Conservation (phyloP, 2,888 invertebrate genomes). For the Xestia xanthographa region DNA sequence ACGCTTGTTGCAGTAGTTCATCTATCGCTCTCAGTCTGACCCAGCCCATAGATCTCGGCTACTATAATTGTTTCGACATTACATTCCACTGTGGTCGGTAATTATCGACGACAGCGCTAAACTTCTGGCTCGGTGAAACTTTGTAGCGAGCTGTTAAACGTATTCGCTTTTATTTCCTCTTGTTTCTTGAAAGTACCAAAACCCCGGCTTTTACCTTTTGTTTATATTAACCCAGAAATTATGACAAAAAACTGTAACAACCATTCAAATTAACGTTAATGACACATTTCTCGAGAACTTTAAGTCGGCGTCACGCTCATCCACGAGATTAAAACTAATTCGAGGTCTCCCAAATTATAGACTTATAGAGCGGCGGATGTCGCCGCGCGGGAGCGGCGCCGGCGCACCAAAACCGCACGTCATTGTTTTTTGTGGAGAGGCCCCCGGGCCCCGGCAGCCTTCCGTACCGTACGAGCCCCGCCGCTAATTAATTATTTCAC, state of each 20-base stretch:
- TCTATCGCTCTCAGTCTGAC: conserved; percentile 43
- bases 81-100: conserved; percentile 78
- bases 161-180: conserved; percentile 71
- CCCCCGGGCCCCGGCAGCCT: conserved; percentile 80
- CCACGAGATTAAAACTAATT: conserved; percentile 89
- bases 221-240: conserved; percentile 74
- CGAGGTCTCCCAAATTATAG: conserved; percentile 90
- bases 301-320: conserved; percentile 88
- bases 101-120: conserved; percentile 79
- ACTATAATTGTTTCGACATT: conserved; percentile 81
- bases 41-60: conserved; percentile 66
- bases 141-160: conserved; percentile 74
- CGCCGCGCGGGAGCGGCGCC: conserved; percentile 86
- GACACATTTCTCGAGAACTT: conserved; percentile 86
- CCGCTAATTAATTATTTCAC: conserved; percentile 90
- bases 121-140: conserved; percentile 70
- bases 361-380: conserved; percentile 86
- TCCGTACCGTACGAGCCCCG: conserved; percentile 80
- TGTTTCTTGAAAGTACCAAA: conserved; percentile 62
- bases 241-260: conserved; percentile 79
- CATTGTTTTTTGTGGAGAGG: conserved; percentile 89
- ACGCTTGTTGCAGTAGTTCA: not conserved
- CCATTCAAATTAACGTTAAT: conserved; percentile 88
- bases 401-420: conserved; percentile 88
- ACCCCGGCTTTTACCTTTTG: conserved; percentile 64